Base-by-base conservation (phyloP, 2,797 vertebrate genomes). In the Hapalemur alaotrensis region DNA sequence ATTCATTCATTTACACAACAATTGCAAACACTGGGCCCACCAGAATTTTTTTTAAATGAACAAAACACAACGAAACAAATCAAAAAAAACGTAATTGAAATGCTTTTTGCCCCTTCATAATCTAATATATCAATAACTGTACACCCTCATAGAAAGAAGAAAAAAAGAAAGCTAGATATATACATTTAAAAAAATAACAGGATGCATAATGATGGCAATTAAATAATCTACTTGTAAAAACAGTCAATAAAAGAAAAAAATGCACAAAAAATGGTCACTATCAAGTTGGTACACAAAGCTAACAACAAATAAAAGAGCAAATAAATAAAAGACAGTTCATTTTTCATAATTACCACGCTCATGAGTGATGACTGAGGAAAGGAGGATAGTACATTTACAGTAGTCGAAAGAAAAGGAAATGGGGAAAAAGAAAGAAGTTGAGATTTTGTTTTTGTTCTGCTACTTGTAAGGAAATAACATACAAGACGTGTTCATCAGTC, bases 291-390 rank as follows among this genome's bases (percentile, higher is more conserved):
- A 98, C 98, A 99, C 98, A 99, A 98, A 99, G 98, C 99, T 99
- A 98, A 99, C 98, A 99, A 99, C 98, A 98, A 98, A 98, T 96
- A 98, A 98, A 99, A 97, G 98, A 98, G 98, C 98, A 97, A 98
- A 98, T 99, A 98, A 99, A 90, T 28, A 95, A 97, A 97, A 98
- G 94, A 91, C 92, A 97, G 92, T 89, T 95, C 82, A 13, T 90
- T 97, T 99, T 98, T 98, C 98, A 99, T 99, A 99, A 99, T 99
- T 99, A 99, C 99, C 99, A 99, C 98, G 99, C 98, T 99, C 99
- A 99, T 99, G 99, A 99, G 98, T 99, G 99, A 99, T 99, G 99
- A 99, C 99, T 99, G 99, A 99, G 99, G 99, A 99, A 98, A 98
- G 99, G 98, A 99, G 97, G 98, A 99, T 98, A 98, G 98, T 98